Conservation (phyloP, 2,113 vertebrate species). For the Emydura subglobosa region DNA sequence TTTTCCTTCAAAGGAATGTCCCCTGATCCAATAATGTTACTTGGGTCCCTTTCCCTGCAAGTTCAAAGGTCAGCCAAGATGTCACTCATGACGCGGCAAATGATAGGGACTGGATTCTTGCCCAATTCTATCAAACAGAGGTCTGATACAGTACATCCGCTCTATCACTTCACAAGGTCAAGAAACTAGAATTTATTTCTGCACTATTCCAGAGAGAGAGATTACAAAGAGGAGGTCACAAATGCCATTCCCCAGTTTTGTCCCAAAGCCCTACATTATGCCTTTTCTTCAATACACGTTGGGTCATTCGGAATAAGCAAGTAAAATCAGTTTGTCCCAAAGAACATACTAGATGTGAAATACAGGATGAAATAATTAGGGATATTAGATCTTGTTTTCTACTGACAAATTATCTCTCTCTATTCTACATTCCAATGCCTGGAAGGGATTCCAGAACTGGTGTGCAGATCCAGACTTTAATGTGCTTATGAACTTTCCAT, state of each 20-base stretch:
- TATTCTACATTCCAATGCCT: neutral
- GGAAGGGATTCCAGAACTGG: neutral
- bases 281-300: neutral
- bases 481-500: neutral
- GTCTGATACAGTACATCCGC: neutral
- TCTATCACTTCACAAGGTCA: neutral
- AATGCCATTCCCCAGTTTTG: neutral
- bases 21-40: neutral
- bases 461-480: neutral
- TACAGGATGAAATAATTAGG: neutral
- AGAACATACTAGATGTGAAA: neutral
- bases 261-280: neutral
- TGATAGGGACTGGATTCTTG: neutral
- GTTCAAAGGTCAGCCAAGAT: neutral
- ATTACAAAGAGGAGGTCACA: neutral
- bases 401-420: neutral
- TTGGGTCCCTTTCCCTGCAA: neutral
- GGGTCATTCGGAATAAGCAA: neutral
- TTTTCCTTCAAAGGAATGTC: neutral
- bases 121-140: neutral
- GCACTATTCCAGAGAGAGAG: neutral
- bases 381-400: neutral
- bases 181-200: neutral
- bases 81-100: neutral
- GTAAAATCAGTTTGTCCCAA: neutral